These are phyloP conservation scores for Gopherus flavomarginatus DNA, from an alignment of 2,113 vertebrate species.

Conservation along the genomic window DNA sequence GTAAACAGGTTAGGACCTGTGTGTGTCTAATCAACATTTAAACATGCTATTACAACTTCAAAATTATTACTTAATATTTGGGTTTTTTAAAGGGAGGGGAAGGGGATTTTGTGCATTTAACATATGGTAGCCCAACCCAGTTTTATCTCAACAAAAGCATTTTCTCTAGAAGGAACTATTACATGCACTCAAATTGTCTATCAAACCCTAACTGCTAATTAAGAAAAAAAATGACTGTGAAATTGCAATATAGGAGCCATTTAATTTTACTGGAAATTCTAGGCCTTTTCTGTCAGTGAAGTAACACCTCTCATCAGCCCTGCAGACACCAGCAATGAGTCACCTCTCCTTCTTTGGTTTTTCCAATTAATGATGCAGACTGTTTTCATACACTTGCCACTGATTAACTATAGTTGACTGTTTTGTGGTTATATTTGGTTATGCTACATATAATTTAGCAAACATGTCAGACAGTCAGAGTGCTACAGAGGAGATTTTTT, in stretches of 20 bases:
- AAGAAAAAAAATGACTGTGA: slow-evolving; percentile 70
- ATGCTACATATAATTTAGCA: slow-evolving; percentile 9
- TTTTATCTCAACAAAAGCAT: slow-evolving; percentile 12
- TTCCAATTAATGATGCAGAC: slow-evolving; percentile 53
- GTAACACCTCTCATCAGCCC: slow-evolving; percentile 57
- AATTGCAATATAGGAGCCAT: slow-evolving; percentile 64
- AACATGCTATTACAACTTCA: background rate
- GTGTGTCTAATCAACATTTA: rapidly evolving
- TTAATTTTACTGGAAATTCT: slow-evolving; percentile 57
- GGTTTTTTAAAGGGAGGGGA: background rate
- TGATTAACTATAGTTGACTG: background rate
- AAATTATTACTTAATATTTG: background rate
- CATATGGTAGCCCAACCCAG: background rate
- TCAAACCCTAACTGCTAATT: slow-evolving; percentile 73
- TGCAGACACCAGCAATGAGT: slow-evolving; percentile 19
- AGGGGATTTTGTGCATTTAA: background rate
- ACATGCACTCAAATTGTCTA: slow-evolving; percentile 49
- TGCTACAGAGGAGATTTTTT: background rate
- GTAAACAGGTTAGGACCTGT: background rate
- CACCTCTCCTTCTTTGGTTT: slow-evolving; percentile 20
- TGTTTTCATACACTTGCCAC: slow-evolving; percentile 31
- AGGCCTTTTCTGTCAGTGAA: slow-evolving; percentile 52
- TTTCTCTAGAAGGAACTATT: slow-evolving; percentile 36
- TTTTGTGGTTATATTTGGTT: slow-evolving; percentile 6
- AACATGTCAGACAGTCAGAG: background rate